Conservation (phyloP, 2,113 vertebrate species). For the Strix aluco region DNA sequence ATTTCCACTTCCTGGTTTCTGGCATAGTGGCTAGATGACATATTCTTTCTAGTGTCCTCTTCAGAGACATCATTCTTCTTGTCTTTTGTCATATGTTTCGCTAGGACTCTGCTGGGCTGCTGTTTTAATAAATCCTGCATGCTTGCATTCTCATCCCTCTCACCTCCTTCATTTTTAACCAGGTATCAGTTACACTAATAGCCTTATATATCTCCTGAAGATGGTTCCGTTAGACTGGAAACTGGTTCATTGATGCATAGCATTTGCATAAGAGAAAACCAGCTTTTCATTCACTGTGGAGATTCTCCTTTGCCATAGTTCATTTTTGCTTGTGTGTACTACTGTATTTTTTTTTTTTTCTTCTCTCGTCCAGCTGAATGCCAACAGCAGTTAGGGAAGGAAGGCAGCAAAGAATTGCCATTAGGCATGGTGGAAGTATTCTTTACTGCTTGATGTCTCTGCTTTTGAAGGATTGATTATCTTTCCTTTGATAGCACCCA, state of each 20-base stretch:
- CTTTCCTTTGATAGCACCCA: slow-evolving; percentile 34
- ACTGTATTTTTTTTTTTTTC: background rate
- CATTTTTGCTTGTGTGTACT: background rate
- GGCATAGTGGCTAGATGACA: background rate
- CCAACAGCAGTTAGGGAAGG: background rate
- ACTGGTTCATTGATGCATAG: background rate
- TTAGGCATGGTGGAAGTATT: slow-evolving; percentile 42
- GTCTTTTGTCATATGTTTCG: slow-evolving; percentile 7
- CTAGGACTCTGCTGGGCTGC: background rate
- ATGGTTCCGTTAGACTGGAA: slow-evolving; percentile 24
- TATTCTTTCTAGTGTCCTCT: background rate
- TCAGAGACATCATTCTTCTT: background rate
- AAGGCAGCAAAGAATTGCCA: slow-evolving; percentile 54
- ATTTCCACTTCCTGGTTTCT: background rate
- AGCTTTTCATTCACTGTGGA: background rate
- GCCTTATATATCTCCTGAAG: slow-evolving; percentile 28
- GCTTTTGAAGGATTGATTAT: slow-evolving; percentile 50
- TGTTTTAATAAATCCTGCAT: slow-evolving; percentile 8
- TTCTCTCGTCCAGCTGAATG: background rate
- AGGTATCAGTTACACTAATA: slow-evolving; percentile 21
- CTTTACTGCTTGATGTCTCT: slow-evolving; percentile 32
- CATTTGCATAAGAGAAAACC: slow-evolving; percentile 40
- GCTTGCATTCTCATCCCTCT: background rate
- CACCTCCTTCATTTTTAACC: slow-evolving; percentile 24
- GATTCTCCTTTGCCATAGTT: background rate